These are phyloP conservation scores for Leptoclinus maculatus DNA, from an alignment of 2,797 vertebrate genomes.

Conservation along the genomic window DNA sequence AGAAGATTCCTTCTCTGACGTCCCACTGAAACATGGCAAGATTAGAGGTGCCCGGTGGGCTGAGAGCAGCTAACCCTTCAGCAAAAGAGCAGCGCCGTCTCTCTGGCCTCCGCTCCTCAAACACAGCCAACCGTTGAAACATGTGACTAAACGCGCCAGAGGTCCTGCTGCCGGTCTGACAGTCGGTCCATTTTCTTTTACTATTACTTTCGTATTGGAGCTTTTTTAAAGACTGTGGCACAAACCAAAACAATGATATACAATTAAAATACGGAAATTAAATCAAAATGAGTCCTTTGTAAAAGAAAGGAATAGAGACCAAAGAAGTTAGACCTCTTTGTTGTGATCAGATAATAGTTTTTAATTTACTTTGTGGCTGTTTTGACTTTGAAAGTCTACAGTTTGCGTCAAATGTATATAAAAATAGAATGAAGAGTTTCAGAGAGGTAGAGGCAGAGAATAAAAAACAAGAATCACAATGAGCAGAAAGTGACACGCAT, in stretches of 20 bases:
- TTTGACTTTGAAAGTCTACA: neutral
- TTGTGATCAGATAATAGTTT: neutral
- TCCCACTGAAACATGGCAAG: constrained; percentile 33
- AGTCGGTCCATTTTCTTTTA: neutral
- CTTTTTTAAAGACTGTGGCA: neutral
- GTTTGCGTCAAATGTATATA: neutral
- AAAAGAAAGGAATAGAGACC: neutral
- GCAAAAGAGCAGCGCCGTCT: constrained; percentile 54
- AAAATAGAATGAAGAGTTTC: neutral
- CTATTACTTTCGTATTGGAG: neutral
- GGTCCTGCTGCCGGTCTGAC: neutral
- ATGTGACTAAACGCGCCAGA: neutral
- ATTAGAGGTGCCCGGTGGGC: constrained; percentile 45
- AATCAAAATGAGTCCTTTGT: neutral
- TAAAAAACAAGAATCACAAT: neutral
- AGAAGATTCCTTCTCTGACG: constrained; percentile 54
- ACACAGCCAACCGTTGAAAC: too few relatives aligned
- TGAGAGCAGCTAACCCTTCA: constrained; percentile 44
- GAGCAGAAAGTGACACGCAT: neutral
- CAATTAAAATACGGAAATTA: neutral
- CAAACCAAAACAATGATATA: neutral
- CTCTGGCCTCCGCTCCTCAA: neutral
- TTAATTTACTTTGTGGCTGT: neutral
- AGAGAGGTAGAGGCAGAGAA: neutral
- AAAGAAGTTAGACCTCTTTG: too few relatives aligned